phyloP scores from a whole-genome alignment of 2,797 vertebrate species.

The Xenops minutus region DNA sequence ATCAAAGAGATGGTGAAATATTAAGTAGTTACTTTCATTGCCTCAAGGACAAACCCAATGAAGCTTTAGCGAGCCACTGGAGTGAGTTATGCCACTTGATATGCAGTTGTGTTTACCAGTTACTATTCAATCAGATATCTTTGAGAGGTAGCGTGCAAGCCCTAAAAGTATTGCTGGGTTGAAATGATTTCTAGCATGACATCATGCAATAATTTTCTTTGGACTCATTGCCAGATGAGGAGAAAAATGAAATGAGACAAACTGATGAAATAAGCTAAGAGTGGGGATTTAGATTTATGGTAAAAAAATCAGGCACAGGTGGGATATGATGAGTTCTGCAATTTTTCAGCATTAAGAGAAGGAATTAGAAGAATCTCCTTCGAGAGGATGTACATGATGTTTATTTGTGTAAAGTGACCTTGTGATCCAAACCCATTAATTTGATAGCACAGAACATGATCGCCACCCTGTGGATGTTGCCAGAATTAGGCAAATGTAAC shows the following conservation, averaged over 20 bases:
- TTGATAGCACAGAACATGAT: constrained; percentile 71
- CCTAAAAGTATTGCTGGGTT: not conserved
- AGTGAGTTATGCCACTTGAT: constrained; percentile 31
- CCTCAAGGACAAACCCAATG: constrained; percentile 32
- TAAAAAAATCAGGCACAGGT: constrained; percentile 30
- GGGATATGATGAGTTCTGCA: constrained; percentile 4
- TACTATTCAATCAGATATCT: constrained; percentile 11
- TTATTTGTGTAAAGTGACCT: constrained; percentile 75
- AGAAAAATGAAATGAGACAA: constrained; percentile 48
- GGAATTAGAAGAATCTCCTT: constrained; percentile 34
- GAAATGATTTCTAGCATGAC: constrained; percentile 36
- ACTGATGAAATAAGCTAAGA: constrained; percentile 40
- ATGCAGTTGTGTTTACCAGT: constrained; percentile 50
- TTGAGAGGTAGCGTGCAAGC: constrained; percentile 38
- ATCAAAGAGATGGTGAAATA: constrained; percentile 68
- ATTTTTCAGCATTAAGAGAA: constrained; percentile 19
- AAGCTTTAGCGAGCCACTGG: constrained; percentile 4
- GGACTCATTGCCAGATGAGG: constrained; percentile 6
- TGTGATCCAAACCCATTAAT: constrained; percentile 72
- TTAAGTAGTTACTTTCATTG: constrained; percentile 47
- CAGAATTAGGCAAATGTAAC: constrained; percentile 59
- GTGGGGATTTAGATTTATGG: not conserved
- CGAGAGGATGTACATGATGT: constrained; percentile 43
- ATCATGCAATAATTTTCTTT: constrained; percentile 41
- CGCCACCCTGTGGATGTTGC: constrained; percentile 80